A percentile compares a stretch with the other conserved stretches of the same genome.
Evolutionary conservation across 2,797 vertebrate species (phyloP).

Genomic region (Manis javanica): DNA sequence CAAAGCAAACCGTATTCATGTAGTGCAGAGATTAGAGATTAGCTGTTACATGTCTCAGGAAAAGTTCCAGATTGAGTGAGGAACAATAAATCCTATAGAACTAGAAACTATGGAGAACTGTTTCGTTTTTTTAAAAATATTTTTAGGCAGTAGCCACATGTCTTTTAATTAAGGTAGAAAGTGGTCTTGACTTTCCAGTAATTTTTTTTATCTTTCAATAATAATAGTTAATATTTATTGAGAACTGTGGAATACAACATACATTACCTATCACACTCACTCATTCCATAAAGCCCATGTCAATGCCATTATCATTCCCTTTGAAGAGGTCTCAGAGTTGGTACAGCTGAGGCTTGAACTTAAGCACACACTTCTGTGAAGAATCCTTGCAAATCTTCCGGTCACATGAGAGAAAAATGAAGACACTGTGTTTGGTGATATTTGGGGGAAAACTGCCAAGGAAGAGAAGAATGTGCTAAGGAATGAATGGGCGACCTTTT

Average conservation of each 20-base stretch:
- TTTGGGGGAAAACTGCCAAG: conserved; percentile 21
- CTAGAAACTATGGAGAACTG: neutral
- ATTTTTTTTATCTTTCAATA: conserved; percentile 20
- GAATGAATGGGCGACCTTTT: neutral
- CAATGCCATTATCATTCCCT: neutral
- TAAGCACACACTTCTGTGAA: neutral
- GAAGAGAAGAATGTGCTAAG: neutral
- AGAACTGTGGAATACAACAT: neutral
- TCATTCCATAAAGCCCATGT: neutral
- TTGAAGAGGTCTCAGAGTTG: neutral
- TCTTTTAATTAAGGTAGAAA: neutral
- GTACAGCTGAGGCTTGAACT: neutral
- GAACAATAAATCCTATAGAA: neutral
- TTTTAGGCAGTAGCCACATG: neutral
- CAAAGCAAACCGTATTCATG: neutral
- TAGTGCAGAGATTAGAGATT: neutral
- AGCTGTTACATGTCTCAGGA: neutral
- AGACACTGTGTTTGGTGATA: neutral
- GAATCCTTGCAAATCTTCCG: neutral
- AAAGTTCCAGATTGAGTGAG: neutral
- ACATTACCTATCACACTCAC: neutral
- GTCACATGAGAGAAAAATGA: neutral
- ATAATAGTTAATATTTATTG: conserved; percentile 12
- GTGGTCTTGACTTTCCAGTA: neutral
- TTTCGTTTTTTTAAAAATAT: neutral